Base-by-base conservation (phyloP, 1,140 invertebrate species). In the Littorina saxatilis region DNA sequence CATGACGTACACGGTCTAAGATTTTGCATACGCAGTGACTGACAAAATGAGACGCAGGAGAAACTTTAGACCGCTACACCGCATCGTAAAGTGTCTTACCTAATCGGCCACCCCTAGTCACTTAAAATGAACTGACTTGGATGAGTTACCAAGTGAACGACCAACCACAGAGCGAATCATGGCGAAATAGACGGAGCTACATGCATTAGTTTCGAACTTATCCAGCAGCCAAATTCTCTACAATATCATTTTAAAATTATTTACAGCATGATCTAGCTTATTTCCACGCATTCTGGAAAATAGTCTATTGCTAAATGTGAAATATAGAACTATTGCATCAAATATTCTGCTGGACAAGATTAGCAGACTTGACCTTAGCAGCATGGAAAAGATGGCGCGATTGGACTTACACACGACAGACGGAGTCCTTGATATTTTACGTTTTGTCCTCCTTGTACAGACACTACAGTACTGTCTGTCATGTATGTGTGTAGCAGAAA, bases 341-440 rank as follows among this genome's bases (percentile, higher is more conserved):
- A 68, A 11, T 29, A 32, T 15, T 50, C 2, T 17, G 32, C 43
- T 77, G 37, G 58, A 77, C 4, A 52, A 66, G 39, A n/a, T 52
- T 68, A 29, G 77, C 63, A 70, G 80, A 40, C 75, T 81, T 81
- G 83, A 84, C 80, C 80, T 84, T 81, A 81, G 76, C 79, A 84
- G 83, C 83, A 84, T 84, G 81, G 82, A 75, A 85, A 89, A 88
- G 88, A 91, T 92, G 91, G 91, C 90, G 91, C 89, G 91, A 86
- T 87, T 88, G 85, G 88, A 88, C 86, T 85, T 85, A 83, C 83
- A 87, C 83, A 85, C 83, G 83, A 88, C 86, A 87, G 84, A 87
- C 85, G 88, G 84, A 87, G 89, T 89, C 86, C 87, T 85, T 85
- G 88, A 89, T 85, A 90, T 89, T 84, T 89, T 88, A 84, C 88